Evolutionary conservation across 2,113 vertebrate genomes (phyloP), one percentile per base, ranked within the genome.

Genomic region (Callospermophilus lateralis): DNA sequence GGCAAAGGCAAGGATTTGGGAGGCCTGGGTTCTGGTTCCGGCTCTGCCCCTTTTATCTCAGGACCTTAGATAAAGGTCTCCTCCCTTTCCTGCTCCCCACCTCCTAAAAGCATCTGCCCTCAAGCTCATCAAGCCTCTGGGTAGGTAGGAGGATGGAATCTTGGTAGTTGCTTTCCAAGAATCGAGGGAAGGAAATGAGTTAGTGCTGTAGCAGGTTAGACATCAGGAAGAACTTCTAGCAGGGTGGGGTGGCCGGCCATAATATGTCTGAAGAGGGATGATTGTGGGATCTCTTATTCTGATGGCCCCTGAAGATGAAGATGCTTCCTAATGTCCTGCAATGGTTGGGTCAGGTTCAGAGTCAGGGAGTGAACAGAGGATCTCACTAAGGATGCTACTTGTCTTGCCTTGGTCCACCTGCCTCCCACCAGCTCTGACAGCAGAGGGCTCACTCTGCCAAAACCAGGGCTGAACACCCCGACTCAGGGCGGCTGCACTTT

Each of bases 171-270:
- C 34, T 65, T 72, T 76, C 34, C 24, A 73, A 85, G 90, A 88
- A 83, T 7, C 34, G 30, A 90, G 65, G 58, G 72, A 58, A 90
- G 68, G 91, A 96, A 83, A 73, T 55, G 77, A 95, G 53, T 85
- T 94, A 37, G 68, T 78, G 39, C 73, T 53, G 0, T 65, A 55
- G 48, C 51, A 65, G 88, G 55, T 80, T 37, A 92, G 92, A 77
- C 70, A 80, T 78, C 32, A 81, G 90, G 67, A 93, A 92, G 58
- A 39, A 90, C 74, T 90, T 88, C 79, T 17, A 37, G 45, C 42
- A 61, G 93, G 86, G 30, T 39, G 32, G 48, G 8, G 74, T 26
- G 39, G 73, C 84, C 26, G 15, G 26, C 61, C 4, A 11, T 1
- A 76, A 93, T 84, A 48, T 32, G 15, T 30, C 19, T 51, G 8